These are phyloP conservation scores for Erethizon dorsatum DNA, from an alignment of 2,797 vertebrate species.

Conservation along the genomic window DNA sequence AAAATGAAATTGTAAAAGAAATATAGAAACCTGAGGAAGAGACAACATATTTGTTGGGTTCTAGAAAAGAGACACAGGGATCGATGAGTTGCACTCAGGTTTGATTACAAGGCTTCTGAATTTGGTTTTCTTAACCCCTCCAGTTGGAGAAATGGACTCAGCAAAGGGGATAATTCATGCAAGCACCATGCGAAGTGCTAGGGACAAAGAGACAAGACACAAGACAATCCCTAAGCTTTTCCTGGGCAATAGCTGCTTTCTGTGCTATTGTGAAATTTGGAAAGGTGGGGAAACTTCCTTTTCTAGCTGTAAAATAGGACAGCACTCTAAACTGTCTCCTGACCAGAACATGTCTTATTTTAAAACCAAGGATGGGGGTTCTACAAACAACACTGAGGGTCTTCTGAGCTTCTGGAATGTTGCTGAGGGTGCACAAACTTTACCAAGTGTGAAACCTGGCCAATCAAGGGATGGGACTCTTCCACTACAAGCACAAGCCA, in stretches of 20 bases:
- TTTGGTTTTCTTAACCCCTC: not conserved
- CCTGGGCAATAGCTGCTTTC: too few relatives aligned
- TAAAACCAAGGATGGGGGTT: not conserved
- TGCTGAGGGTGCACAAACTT: conserved; percentile 57
- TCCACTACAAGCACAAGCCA: conserved; percentile 66
- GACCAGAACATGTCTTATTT: not conserved
- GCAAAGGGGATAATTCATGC: not conserved
- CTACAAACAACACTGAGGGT: not conserved
- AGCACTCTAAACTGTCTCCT: conserved; percentile 4
- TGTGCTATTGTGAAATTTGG: not conserved
- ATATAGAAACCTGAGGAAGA: not conserved
- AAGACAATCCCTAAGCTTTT: not conserved
- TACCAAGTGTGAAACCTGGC: not conserved
- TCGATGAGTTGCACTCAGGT: not conserved
- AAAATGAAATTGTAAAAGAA: conserved; percentile 48
- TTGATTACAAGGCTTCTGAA: not conserved
- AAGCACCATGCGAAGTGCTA: not conserved
- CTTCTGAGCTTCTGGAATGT: conserved; percentile 18
- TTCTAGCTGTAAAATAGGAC: not conserved
- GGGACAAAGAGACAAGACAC: not conserved
- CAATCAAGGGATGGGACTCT: not conserved
- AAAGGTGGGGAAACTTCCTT: not conserved
- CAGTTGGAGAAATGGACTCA: not conserved
- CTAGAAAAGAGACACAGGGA: not conserved
- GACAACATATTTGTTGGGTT: not conserved